Conservation (phyloP, 1,140 invertebrate species). For the Drosophila auraria region DNA sequence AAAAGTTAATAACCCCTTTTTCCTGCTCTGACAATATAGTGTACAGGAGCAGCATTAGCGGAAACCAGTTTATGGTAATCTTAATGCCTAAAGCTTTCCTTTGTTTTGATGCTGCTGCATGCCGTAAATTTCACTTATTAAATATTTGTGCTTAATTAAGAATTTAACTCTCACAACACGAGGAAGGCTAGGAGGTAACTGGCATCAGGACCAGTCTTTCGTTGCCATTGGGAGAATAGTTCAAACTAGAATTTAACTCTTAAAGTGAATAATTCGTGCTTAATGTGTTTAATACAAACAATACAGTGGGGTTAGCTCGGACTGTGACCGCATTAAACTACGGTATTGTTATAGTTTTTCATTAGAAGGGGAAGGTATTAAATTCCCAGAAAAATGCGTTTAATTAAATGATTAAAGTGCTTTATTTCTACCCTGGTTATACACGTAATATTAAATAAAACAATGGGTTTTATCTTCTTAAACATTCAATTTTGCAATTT, state of each 20-base stretch:
- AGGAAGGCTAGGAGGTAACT: not conserved
- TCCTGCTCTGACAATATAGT: not conserved
- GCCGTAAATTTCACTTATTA: slow-evolving; percentile 66
- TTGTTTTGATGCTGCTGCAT: slow-evolving; percentile 54
- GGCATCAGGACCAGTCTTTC: not conserved
- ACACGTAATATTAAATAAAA: no score
- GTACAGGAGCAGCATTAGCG: slow-evolving; percentile 21
- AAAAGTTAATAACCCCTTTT: not conserved
- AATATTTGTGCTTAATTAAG: slow-evolving; percentile 74
- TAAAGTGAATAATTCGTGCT: not conserved
- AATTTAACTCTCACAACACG: slow-evolving; percentile 59
- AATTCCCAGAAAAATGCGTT: no score
- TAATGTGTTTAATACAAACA: not conserved
- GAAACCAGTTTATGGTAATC: slow-evolving; percentile 75
- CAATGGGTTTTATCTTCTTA: no score
- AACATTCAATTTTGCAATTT: no score
- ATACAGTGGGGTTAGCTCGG: not conserved
- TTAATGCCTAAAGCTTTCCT: slow-evolving; percentile 64
- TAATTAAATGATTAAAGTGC: not conserved
- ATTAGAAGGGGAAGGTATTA: no score
- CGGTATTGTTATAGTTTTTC: not conserved
- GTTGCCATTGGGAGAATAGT: slow-evolving; percentile 4
- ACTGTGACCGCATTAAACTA: no score
- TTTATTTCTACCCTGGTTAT: no score
- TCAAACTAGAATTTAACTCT: slow-evolving; percentile 12